A percentile compares a stretch with the other conserved stretches of the same genome.
Conservation (phyloP, 2,113 vertebrate genomes). For the Picathartes gymnocephalus region DNA sequence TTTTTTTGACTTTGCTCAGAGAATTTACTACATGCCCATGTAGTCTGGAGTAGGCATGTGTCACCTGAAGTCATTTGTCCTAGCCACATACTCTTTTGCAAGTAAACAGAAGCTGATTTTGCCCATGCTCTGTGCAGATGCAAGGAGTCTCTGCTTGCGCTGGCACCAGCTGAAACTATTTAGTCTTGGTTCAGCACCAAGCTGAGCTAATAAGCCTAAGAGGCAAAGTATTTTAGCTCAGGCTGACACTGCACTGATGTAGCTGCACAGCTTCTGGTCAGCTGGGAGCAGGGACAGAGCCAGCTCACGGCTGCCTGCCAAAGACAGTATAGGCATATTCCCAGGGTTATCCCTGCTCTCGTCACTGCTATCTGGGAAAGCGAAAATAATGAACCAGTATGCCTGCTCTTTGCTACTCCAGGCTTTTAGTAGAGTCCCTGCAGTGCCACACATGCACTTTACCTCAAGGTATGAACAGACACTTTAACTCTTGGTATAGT, state of each 20-base stretch:
- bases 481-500: not conserved
- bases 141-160: not conserved
- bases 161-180: constrained; percentile 33
- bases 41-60: not conserved
- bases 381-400: not conserved
- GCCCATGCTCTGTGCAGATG: not conserved
- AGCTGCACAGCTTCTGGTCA: constrained; percentile 36
- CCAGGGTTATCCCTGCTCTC: not conserved
- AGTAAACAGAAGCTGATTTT: not conserved
- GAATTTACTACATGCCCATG: not conserved
- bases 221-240: constrained; percentile 20
- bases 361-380: not conserved
- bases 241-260: constrained; percentile 28
- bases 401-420: not conserved
- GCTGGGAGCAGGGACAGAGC: constrained; percentile 6
- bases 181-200: constrained; percentile 42
- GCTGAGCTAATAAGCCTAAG: constrained; percentile 34
- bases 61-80: not conserved
- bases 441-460: not conserved
- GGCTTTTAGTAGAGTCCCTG: not conserved
- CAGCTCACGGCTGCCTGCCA: not conserved
- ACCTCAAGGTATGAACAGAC: not conserved
- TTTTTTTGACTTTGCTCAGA: not conserved
- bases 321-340: not conserved
- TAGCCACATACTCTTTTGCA: not conserved